Evolutionary conservation across 2,797 vertebrate genomes (phyloP), one percentile per base, ranked within the genome.

Genomic region (Scolopax bukidnonensis): DNA sequence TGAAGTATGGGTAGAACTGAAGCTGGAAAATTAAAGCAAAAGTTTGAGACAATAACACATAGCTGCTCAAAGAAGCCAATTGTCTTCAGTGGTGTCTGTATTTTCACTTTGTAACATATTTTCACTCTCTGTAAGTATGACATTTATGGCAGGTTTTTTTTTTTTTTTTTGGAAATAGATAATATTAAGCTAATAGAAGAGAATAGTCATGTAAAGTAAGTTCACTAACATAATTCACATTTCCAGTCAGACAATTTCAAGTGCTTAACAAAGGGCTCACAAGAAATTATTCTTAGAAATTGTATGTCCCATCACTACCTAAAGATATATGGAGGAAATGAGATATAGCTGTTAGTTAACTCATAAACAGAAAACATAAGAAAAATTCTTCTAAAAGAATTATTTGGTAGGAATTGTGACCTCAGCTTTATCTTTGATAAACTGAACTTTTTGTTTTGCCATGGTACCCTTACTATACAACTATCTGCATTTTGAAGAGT

Each of bases 211-310:
- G 27, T 87, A 84, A 91, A 89, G 65, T 71, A 82, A 84, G 77
- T 85, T 92, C 79, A 47, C 57, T 81, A 86, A 43, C 38, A 40
- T 91, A 82, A 86, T 86, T 94, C 54, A 88, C 27, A 32, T 92
- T 85, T 91, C 54, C 91, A 85, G 68, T 81, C 65, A 90, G 45
- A 50, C n/a, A 84, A 92, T 95, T 79, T 91, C 65, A 96, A 88
- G 59, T 76, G 51, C 27, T 81, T 21, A 61, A 77, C 16, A 90
- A 96, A 92, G 45, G 33, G 28, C 45, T 90, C 27, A 83, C 41
- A 85, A 74, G 23, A 59, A 78, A 60, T 80, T 92, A 38, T 77
- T 93, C 54, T 83, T 83, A 81, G 78, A 91, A 87, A 80, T 16
- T 59, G 4, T 63, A 28, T 56, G 56, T 63, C 60, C 50, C 10